phyloP scores from a whole-genome alignment of 2,113 vertebrate genomes.

The Maylandia zebra region DNA sequence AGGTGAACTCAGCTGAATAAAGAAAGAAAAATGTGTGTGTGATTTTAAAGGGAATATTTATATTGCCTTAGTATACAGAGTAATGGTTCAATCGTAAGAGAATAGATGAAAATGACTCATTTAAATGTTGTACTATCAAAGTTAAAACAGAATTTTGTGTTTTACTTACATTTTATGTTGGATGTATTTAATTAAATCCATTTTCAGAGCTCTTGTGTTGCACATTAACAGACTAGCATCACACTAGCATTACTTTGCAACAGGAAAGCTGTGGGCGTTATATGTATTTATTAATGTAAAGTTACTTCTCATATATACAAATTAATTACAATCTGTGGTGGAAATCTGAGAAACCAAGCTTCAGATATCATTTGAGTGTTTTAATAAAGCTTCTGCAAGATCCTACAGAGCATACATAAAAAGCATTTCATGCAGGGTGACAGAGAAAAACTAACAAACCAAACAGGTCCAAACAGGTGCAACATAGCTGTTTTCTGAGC shows the following conservation, averaged over 20 bases:
- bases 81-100: neutral
- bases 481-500: neutral
- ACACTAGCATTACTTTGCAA: neutral
- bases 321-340: neutral
- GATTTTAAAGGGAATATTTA: neutral
- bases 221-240: neutral
- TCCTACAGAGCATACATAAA: neutral
- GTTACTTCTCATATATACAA: neutral
- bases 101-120: neutral
- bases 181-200: neutral
- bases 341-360: neutral
- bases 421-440: rapidly evolving
- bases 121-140: neutral
- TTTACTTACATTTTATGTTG: neutral
- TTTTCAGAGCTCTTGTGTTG: neutral
- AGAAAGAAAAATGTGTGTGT: neutral
- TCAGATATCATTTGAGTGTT: neutral
- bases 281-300: neutral
- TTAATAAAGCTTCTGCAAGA: neutral
- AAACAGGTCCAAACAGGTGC: neutral
- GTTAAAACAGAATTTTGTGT: neutral
- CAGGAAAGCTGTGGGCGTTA: neutral
- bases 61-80: neutral
- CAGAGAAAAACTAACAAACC: neutral
- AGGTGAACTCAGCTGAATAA: neutral